Evolutionary conservation across 1,140 invertebrate genomes (phyloP), one percentile per base, ranked within the genome.

Genomic region (Potamilus streckersoni): DNA sequence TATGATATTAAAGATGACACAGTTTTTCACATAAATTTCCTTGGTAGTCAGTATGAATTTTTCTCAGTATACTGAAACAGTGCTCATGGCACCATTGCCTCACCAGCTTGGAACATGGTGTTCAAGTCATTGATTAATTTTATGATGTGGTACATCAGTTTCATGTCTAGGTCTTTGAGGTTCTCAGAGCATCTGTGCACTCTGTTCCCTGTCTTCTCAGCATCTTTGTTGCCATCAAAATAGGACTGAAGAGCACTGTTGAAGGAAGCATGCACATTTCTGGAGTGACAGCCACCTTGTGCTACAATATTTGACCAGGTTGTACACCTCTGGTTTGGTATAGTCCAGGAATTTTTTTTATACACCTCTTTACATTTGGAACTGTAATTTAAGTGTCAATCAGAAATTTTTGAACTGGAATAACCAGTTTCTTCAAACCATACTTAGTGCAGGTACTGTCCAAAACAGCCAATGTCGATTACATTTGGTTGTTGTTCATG

Each of bases 341-440:
- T 69, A 74, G 61, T 63, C 69, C 55, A 74, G 80, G 55, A 81
- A 73, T 58, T 64, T 59, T 64, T 59, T 38, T 71, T 73, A 49
- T 77, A 72, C 2, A 59, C 19, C 23, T 77, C 68, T 61, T 63
- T 61, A n/a, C 79, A 11, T 19, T 79, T 77, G 56, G 74, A 56
- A 69, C 80, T 81, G n/a, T 72, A 31, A 17, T 62, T 49, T 27
- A 75, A 75, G 56, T 71, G 20, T 76, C 74, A 8, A 64, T 58
- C 8, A 76, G 69, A 60, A 71, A 16, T 20, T 76, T 15, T 11
- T 76, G 61, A n/a, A 76, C 20, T 20, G 69, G 20, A 0, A 71
- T 17, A 1, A 60, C 60, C 6, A 71, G 31, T 23, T 71, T 71
- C 59, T 76, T 71, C 8, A 65, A 17, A 17, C 14, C 60, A 23